Base-by-base conservation (phyloP, 2,113 vertebrate species). In the Synodontis membranacea region DNA sequence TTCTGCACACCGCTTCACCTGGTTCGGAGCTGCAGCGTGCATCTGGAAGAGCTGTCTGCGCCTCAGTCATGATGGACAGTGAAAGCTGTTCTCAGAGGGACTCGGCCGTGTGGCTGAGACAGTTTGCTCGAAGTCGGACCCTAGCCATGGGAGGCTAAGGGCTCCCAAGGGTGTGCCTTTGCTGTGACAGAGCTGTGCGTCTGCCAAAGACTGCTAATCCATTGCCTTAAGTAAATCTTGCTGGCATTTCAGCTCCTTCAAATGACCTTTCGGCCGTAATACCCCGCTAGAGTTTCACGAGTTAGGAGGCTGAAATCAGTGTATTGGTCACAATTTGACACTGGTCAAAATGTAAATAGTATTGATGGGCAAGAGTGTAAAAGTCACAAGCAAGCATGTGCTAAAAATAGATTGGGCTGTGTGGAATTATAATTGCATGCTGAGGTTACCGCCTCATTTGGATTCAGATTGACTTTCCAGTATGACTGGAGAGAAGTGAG, bases 11-110 rank as follows among this genome's bases (percentile, higher is more conserved):
- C 84, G 80, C 83, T 25, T 79, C 84, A 89, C 84, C 86, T 88
- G 83, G 79, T 88, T 84, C 19, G 10, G 34, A 87, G 84, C 70
- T 82, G 28, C 86, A 72, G 88, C 79, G 84, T 80, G 76, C 86
- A 90, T 90, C 88, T 90, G 89, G 81, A 81, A 37, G 78, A 89
- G 85, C 84, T 84, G 78, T 89, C 83, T 87, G 72, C 31, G n/a
- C 54, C 48, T 70, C 66, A 48, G 62, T 78, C 74, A 25, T 89
- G 88, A 89, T 84, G 87, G 86, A 84, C 85, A 74, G 86, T 89
- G 90, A 89, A 86, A 84, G 86, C 88, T 88, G 76, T 78, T 82
- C 90, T 89, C 90, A 28, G 64, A 84, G 84, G 85, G 50, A 84
- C 28, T 64, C 52, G 14, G 80, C 74, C 46, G 79, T 64, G 64